Evolutionary conservation across 1,140 invertebrate genomes (phyloP), one percentile per base, ranked within the genome.

Genomic region (Calliopsis andreniformis): DNA sequence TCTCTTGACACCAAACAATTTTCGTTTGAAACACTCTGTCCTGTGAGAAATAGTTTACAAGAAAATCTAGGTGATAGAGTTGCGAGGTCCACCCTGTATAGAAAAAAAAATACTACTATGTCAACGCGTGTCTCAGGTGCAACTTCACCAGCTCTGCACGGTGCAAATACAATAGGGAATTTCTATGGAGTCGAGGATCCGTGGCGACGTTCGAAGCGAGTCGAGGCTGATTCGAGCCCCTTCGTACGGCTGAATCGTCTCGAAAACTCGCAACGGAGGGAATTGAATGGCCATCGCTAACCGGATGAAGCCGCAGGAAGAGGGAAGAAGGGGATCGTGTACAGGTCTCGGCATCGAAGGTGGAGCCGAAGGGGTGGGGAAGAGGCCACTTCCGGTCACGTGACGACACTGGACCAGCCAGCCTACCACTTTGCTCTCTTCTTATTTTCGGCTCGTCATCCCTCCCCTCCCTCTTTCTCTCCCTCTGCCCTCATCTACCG

Each of bases 361-460:
- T 76, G 49, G 67, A 72, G 55, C 47, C 12, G 58, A 56, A 59
- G 66, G n/a, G 68, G 71, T 76, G 45, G 61, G 67, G 78, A 77
- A 80, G 71, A 83, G 85, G 84, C 86, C 87, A 91, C 90, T 91
- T 92, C 91, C 91, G 91, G 90, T 92, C 91, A 91, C 90, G 90
- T 92, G 91, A 91, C 88, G 89, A 82, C 87, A 84, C 80, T 86
- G 83, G 86, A 85, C 87, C 88, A 87, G 85, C 87, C 88, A 88
- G 71, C 81, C 90, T 88, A 86, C 90, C 90, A 91, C 91, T 91
- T 92, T 90, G 90, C 90, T 91, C 90, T 91, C 89, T 92, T 91
- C 88, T 92, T 92, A 92, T 92, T 92, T 90, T 91, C 90, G 90
- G 90, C 87, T 87, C 87, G 86, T 89, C 83, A 80, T 83, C 86